A percentile compares a stretch with the other conserved stretches of the same genome.
These are phyloP conservation scores for Pangasius mekongensis DNA, from an alignment of 2,797 vertebrate genomes.

Conservation along the genomic window DNA sequence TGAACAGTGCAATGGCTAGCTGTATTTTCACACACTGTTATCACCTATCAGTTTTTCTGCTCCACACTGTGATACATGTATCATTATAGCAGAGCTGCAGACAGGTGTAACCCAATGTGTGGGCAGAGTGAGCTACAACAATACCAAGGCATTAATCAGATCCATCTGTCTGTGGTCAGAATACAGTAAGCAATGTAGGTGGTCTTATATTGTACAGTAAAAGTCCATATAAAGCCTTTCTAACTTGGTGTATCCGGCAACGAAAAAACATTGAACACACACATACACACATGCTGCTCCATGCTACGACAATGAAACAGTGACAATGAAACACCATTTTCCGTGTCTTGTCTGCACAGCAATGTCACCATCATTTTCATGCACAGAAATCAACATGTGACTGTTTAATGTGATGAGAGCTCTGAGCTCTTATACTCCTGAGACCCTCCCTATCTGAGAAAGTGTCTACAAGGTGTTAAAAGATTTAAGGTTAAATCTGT, in stretches of 20 bases:
- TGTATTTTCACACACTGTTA: conserved; percentile 30
- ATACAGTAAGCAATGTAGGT: conserved; percentile 13
- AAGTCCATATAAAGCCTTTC: background rate
- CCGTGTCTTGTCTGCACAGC: conserved; percentile 43
- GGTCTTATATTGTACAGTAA: background rate
- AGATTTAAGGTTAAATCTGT: conserved; percentile 53
- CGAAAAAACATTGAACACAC: conserved; percentile 3
- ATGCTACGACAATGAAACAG: conserved; percentile 1
- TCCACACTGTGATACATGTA: conserved; percentile 11
- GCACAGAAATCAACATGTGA: conserved; percentile 62
- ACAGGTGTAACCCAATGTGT: conserved; percentile 32
- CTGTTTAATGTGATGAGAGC: conserved; percentile 68
- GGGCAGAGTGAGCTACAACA: conserved; percentile 5
- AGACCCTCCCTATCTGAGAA: conserved; percentile 41
- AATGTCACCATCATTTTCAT: conserved; percentile 49
- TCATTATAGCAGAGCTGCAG: conserved; percentile 35
- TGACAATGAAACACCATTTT: conserved; percentile 50
- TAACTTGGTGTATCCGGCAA: background rate
- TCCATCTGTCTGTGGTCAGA: conserved; percentile 13
- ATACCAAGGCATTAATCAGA: conserved; percentile 3
- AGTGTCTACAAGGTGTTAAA: conserved; percentile 53
- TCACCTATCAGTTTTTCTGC: conserved; percentile 37
- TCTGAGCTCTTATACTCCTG: conserved; percentile 56
- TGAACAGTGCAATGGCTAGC: conserved; percentile 33
- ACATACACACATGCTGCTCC: background rate